Conservation (phyloP, 2,113 vertebrate species). For the Crocuta crocuta region DNA sequence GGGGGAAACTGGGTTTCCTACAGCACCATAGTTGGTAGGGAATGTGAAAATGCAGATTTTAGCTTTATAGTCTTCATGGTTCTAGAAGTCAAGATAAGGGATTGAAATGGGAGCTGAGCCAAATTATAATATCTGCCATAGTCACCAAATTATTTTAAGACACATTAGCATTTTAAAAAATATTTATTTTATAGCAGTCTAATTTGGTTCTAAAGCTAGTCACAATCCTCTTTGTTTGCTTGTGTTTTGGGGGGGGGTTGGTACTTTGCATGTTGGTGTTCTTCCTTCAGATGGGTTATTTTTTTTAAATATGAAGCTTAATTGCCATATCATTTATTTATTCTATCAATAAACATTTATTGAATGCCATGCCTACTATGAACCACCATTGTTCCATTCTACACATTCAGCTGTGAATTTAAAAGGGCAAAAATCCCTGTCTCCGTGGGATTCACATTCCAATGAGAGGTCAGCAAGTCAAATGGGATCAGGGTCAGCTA, state of each 20-base stretch:
- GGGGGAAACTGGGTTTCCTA: not conserved
- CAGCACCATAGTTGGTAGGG: not conserved
- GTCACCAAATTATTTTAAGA: conserved; percentile 13
- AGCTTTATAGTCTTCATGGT: not conserved
- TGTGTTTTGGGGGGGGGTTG: not conserved
- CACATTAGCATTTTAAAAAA: not conserved
- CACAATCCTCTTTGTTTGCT: not conserved
- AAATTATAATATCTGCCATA: not conserved
- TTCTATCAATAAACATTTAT: not conserved
- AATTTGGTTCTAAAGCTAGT: not conserved
- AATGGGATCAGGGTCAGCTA: not conserved
- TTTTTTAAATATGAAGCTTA: conserved; percentile 1
- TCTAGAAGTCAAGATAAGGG: not conserved
- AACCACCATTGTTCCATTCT: not conserved
- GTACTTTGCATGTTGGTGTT: not conserved
- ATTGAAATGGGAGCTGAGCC: not conserved
- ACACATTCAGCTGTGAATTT: not conserved
- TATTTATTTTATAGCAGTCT: not conserved
- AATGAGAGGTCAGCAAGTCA: not conserved
- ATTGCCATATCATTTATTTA: not conserved
- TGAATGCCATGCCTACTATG: not conserved
- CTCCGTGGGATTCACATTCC: not conserved
- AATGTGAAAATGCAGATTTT: not conserved
- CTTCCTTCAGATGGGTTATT: not conserved
- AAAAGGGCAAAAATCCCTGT: not conserved